Evolutionary conservation across 2,113 vertebrate genomes (phyloP), one percentile per base, ranked within the genome.

Genomic region (Indicator maculatus): DNA sequence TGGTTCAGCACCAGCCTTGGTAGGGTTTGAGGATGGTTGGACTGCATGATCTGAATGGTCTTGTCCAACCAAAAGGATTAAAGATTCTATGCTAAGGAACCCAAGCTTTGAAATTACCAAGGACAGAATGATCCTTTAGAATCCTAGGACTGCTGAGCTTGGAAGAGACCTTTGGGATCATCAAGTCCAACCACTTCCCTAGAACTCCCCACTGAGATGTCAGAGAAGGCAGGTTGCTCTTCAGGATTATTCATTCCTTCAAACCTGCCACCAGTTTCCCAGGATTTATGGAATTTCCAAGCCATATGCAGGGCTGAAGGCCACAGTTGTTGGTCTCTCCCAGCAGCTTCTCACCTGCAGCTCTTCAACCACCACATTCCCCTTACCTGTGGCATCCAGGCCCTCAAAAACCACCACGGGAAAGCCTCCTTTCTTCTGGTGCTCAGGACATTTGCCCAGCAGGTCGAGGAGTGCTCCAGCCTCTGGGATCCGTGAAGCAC

Each of bases 361-460:
- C 20, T 52, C 50, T 76, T 33, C 66, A 44, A 7, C 26, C 73
- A 7, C 4, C 5, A 8, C 0, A 44, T 7, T 6, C n/a, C 12
- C 65, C 96, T 96, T 91, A 99, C 99, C 99, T 75, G 99, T 99
- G 95, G 99, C 99, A 95, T 99, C 99, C 96, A 99, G 97, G 24
- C 99, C 99, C 75, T 99, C 99, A n/a, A 99, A 97, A 88, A 98
- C 98, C 76, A 99, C 97, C 52, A 99, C 97, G 0, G 98, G 99
- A 95, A 98, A 98, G 31, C n/a, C 15, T 64, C 98, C 98, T 59
- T 97, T 98, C 75, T 75, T 60, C 94, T 93, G 87, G 39, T 94
- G 78, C 73, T 96, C 69, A 1, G 93, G 92, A 70, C 97, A 96
- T 63, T 96, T 93, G 76, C 98, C 97, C 58, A 98, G 92, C 47